phyloP scores from a whole-genome alignment of 2,113 vertebrate genomes.

The Ochotona curzoniae region DNA sequence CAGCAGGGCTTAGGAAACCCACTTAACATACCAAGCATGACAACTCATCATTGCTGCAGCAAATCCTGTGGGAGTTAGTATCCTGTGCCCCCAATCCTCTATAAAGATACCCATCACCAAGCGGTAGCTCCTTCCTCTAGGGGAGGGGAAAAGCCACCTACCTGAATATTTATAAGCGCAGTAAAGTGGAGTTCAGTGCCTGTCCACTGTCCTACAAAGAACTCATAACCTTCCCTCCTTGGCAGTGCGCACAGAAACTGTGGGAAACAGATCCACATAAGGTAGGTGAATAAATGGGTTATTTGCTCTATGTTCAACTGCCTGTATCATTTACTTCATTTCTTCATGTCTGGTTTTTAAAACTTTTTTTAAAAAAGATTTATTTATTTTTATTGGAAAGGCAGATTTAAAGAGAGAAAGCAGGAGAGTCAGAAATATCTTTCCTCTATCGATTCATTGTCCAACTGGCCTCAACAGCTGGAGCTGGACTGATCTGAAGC shows the following conservation, averaged over 20 bases:
- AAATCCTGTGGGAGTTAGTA: neutral
- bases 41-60: neutral
- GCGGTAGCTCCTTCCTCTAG: neutral
- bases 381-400: too few relatives aligned
- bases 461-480: too few relatives aligned
- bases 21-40: neutral
- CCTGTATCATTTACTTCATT: constrained; percentile 12
- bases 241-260: constrained; percentile 97
- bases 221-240: constrained; percentile 96
- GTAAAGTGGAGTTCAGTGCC: constrained; percentile 94
- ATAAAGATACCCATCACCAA: neutral
- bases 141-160: constrained; percentile 77
- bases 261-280: constrained; percentile 22
- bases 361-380: neutral
- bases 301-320: constrained; percentile 28
- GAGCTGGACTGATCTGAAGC: too few relatives aligned
- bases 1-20: constrained; percentile 8
- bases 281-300: neutral
- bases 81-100: neutral
- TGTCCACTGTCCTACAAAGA: constrained; percentile 97
- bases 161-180: constrained; percentile 97
- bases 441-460: too few relatives aligned
- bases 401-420: too few relatives aligned
- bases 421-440: too few relatives aligned
- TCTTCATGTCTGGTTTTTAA: constrained; percentile 47